A percentile compares a stretch with the other conserved stretches of the same genome.
phyloP scores from a whole-genome alignment of 2,797 vertebrate species.

The Coregonus sp. region DNA sequence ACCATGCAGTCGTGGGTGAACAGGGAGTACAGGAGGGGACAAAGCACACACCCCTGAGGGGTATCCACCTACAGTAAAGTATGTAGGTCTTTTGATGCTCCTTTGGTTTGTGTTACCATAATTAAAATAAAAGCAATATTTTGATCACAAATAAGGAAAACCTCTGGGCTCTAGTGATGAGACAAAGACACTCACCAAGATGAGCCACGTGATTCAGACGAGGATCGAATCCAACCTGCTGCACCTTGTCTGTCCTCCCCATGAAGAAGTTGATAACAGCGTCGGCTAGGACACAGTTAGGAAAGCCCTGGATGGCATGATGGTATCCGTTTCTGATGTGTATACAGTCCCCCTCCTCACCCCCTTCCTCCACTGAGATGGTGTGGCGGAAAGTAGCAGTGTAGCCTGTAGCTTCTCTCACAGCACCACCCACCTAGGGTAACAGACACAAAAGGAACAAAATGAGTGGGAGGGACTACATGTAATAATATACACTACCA shows the following conservation, averaged over 20 bases:
- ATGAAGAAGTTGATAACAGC: slow-evolving; percentile 92
- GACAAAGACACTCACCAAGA: slow-evolving; percentile 76
- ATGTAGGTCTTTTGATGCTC: no score
- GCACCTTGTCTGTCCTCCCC: slow-evolving; percentile 83
- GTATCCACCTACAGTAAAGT: no score
- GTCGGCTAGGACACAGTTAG: slow-evolving; percentile 87
- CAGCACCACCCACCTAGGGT: slow-evolving; percentile 77
- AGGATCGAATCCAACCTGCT: slow-evolving; percentile 86
- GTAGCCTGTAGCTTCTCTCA: slow-evolving; percentile 86
- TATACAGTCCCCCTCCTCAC: slow-evolving; percentile 84
- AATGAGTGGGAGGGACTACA: no score
- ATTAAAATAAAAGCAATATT: no score
- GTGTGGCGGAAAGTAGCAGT: slow-evolving; percentile 83
- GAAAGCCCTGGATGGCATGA: slow-evolving; percentile 81
- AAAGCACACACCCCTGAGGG: no score
- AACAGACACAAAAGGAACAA: no score
- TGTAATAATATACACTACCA: no score
- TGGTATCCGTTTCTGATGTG: slow-evolving; percentile 79
- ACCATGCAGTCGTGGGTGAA: no score
- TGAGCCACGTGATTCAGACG: slow-evolving; percentile 79
- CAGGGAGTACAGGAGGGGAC: no score
- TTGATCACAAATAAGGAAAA: no score
- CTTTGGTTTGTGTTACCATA: no score
- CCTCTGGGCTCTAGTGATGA: background rate
- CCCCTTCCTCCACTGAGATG: slow-evolving; percentile 81